Evolutionary conservation across 2,888 invertebrate genomes (phyloP).

Genomic region (Microctonus aethiopoides): DNA sequence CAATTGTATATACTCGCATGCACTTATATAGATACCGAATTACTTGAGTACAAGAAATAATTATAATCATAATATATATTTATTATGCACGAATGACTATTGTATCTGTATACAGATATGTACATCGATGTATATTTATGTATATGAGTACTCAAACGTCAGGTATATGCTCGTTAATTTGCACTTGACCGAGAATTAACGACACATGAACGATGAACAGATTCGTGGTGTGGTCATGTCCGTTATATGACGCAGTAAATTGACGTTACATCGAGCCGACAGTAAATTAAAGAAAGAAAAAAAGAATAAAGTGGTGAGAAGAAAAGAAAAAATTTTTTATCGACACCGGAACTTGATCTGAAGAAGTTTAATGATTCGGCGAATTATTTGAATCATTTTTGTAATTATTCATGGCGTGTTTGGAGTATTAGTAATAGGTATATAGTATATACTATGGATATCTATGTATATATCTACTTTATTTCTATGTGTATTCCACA

Average conservation of each 20-base stretch:
- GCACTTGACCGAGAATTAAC: slow-evolving; percentile 35
- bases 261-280: not conserved
- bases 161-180: slow-evolving; percentile 30
- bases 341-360: not conserved
- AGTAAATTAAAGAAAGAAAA: not conserved
- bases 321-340: not conserved
- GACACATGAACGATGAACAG: not conserved
- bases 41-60: slow-evolving; percentile 18
- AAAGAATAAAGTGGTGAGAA: not conserved
- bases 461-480: too few species aligned
- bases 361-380: not conserved
- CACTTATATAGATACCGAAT: not conserved
- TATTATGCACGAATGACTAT: too few species aligned
- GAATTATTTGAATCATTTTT: not conserved
- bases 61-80: too few species aligned
- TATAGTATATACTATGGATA: not conserved
- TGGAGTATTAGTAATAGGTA: not conserved
- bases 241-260: slow-evolving; percentile 7
- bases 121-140: slow-evolving; percentile 26
- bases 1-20: not conserved
- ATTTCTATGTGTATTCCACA: too few species aligned
- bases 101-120: too few species aligned
- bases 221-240: not conserved
- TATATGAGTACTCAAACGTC: slow-evolving; percentile 24
- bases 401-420: too few species aligned